Base-by-base conservation (phyloP, 2,888 invertebrate genomes). In the Cyrtodaria siliqua region DNA sequence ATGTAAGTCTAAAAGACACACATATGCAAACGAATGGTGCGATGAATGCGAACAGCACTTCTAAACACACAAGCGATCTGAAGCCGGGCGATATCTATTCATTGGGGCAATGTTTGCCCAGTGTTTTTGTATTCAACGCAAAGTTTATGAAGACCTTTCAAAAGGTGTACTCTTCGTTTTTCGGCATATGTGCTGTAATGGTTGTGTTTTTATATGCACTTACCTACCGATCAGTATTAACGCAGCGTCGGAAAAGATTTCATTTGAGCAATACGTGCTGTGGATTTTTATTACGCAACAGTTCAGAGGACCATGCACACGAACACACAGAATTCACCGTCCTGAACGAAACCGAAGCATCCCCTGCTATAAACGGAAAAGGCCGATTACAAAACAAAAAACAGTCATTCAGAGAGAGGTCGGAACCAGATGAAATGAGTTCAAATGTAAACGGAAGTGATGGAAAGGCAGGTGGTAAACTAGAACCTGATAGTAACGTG, bases 191-290 rank as follows among this genome's bases (percentile, higher is more conserved):
- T 66, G 87, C 91, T 29, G 76, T 91, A n/a, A 75, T 88, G 16
- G 91, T 92, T 16, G 85, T 91, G n/a, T 80, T 89, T 18, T 85
- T 92, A 38, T 92, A 92, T 78, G 82, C 86, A 16, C 83, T 91
- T 26, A 91, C 92, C 33, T 86, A 88, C 33, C 42, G 72, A 42
- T 75, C 74, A 9, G 81, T 81, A 0, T 53, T 81, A 2, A 57
- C 63, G 1, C 76, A 75, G 27, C 63, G 80, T 16, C 63, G 73
- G 16, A 75, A 80, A 50, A 42, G 76, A 16, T 53, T 77, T 16
- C 74, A 80, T 26, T 29, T 80, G 6, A 66, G 66, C 2, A 81
- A 84, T 33, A 75, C 64, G 50, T 76, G 79, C 33, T 79, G 79
- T 59, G 77, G 82, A 50, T 68, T 73, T 62, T 60, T 68, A 23